phyloP scores from a whole-genome alignment of 2,888 invertebrate species.

The Megamerina dolium region DNA sequence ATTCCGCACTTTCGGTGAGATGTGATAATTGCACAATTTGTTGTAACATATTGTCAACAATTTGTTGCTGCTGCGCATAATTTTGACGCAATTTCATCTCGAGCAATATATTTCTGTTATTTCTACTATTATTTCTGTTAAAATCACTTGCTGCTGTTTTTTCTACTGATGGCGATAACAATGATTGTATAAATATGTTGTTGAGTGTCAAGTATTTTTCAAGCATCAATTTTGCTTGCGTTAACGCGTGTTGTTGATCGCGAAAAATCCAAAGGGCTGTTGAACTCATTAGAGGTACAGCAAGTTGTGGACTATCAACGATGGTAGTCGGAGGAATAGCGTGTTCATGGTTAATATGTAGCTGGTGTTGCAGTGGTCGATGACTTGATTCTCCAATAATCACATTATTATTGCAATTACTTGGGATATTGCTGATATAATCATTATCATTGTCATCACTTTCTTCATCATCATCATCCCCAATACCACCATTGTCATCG shows the following conservation, averaged over 20 bases:
- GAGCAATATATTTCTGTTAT: neutral
- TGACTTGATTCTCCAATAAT: too few relatives aligned
- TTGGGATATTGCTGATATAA: too few relatives aligned
- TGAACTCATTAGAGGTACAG: too few relatives aligned
- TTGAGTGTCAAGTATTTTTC: slow-evolving; percentile 37
- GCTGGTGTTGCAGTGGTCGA: too few relatives aligned
- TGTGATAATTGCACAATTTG: slow-evolving; percentile 26
- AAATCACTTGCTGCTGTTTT: neutral
- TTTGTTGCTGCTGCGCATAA: slow-evolving; percentile 4
- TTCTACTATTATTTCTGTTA: neutral
- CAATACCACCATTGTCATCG: neutral
- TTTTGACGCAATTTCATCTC: neutral
- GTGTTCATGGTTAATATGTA: too few relatives aligned
- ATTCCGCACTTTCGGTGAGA: slow-evolving; percentile 32
- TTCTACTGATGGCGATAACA: slow-evolving; percentile 16
- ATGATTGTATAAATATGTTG: slow-evolving; percentile 39
- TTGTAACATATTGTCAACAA: slow-evolving; percentile 22
- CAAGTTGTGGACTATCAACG: too few relatives aligned
- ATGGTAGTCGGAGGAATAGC: too few relatives aligned
- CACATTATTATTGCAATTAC: too few relatives aligned
- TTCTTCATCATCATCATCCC: neutral
- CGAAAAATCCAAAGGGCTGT: too few relatives aligned
- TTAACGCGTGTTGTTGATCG: slow-evolving; percentile 7
- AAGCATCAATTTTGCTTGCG: slow-evolving; percentile 33
- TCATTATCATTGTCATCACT: too few relatives aligned